Base-by-base conservation (phyloP, 2,888 invertebrate genomes). In the Himalopsyche tibetana region DNA sequence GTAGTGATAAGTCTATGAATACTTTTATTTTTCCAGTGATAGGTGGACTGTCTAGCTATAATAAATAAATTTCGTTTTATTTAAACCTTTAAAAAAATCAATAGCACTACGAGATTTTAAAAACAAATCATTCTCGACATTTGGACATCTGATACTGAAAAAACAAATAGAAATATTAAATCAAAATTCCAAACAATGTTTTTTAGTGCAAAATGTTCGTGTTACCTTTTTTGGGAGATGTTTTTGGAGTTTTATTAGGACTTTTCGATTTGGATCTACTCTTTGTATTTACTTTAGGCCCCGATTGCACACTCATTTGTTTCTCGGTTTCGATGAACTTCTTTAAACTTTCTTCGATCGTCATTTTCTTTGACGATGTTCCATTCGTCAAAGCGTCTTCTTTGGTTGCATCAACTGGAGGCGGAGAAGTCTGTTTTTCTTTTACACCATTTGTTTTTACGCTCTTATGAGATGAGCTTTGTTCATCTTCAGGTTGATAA, bases 401-500 rank as follows among this genome's bases (percentile, higher is more conserved):
- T 63, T 63, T 63, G 63, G n/a, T 63, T 28, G 6, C 63, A 15
- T 19, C 63, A 11, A 19, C 19, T 63, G 19, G 63, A 19, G 63
- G 63, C 2, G 63, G 63, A 63, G 63, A 9, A 63, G 63, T 0
- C 19, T 63, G 19, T 11, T 63, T 63, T 2, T 15, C 63, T 63
- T 63, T 63, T 19, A 63, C n/a, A 9, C 63, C 63, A 8, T 63
- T 63, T 19, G 63, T 19, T 63, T 63, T 63, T 19, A 28, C 11
- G 19, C 19, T 63, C 63, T 63, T 63, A n/a, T 28, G 63, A 63
- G 63, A 19, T 28, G 63, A 12, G 69, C 12, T 36, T 51, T 84
- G 84, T 38, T 84, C 81, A 56, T 84, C 84, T 84, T 84, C 84
- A 28, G 84, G 84, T 80, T 84, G 55, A 38, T 80, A 51, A 40